Base-by-base conservation (phyloP, 2,888 invertebrate species). In the Eucriotettix oculatus region DNA sequence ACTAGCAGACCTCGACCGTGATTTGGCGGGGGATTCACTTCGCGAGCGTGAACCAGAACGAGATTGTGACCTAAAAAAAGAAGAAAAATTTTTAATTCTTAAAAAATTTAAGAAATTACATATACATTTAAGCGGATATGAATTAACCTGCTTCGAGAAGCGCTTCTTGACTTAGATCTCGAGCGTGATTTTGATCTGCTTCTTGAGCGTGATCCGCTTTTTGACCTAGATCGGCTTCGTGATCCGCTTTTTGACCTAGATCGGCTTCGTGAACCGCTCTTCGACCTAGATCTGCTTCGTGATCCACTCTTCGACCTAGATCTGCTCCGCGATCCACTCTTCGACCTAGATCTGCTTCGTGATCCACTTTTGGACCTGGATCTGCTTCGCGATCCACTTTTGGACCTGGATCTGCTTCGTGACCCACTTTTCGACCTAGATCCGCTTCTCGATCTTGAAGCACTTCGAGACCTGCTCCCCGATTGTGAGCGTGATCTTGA, bases 381-480 rank as follows among this genome's bases (percentile, higher is more conserved):
- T 68, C 71, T 62, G 68, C 71, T 64, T 54, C 57, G 48, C 2
- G 65, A 66, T 57, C 63, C 59, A 55, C 48, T 63, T 57, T 67
- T 63, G 65, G 68, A 67, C 56, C 65, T 56, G 1, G 68, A 17
- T 69, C 68, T 62, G 65, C 68, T 66, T 48, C 65, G 56, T 7
- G 68, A 16, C 68, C 70, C 62, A 68, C 60, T 62, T 10, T 54
- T 53, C 5, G 71, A 64, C 44, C 53, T 52, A 5, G 65, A 61
- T 66, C 68, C 43, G 56, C 65, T 10, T 69, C 67, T 12, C 68
- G 69, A 60, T 66, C 69, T 71, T 77, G 78, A 66, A 70, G 81
- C 72, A 66, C 78, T 58, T 82, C 84, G 0, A 83, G 84, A 59
- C 81, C 82, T 0, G 83, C 58, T 56, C 10, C 58, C 58, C n/a